Evolutionary conservation across 1,140 invertebrate species (phyloP), one percentile per base, ranked within the genome.

Genomic region (Goniozus legneri): DNA sequence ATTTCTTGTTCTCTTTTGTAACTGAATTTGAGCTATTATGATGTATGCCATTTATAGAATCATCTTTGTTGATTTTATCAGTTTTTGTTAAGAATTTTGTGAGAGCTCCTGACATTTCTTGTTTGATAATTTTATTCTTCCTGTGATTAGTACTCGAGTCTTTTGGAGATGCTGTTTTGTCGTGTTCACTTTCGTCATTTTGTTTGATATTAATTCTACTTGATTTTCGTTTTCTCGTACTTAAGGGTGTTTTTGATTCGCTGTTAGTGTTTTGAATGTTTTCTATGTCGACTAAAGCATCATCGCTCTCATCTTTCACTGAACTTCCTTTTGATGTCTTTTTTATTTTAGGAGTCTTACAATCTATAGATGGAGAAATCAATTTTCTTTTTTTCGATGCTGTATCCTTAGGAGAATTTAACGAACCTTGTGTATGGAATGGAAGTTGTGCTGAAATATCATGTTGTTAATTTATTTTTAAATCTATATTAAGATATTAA

Each of bases 371-470:
- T 4, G 67, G 61, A 2, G 68, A 62, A 4, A 35, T 20, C 20
- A 64, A 22, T 52, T 76, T 76, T 30, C 73, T 60, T 37, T 76
- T 76, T 20, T 72, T 76, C 1, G 27, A 60, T n/a, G 50, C 37
- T 0, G 27, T 3, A 8, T 50, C 34, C 14, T 61, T 60, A 21
- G 64, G 41, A 3, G 64, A 52, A 31, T 62, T 58, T 6, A 48
- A 15, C 0, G 67, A 42, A 50, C 51, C 60, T 4, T 62, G 43
- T 37, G 40, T 62, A 68, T 69, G 61, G 54, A 76, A 76, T 20
- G 73, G 62, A 8, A 75, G 47, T 37, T 60, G 65, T 33, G 62
- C 73, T 76, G 39, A 44, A 72, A 67, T 37, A 24, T 40, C 10
- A 53, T 54, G 27, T 15, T 34, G 16, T 3, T 34, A 24, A 13